Evolutionary conservation across 1,140 invertebrate species (phyloP).

Genomic region (Lepidurus arcticus): DNA sequence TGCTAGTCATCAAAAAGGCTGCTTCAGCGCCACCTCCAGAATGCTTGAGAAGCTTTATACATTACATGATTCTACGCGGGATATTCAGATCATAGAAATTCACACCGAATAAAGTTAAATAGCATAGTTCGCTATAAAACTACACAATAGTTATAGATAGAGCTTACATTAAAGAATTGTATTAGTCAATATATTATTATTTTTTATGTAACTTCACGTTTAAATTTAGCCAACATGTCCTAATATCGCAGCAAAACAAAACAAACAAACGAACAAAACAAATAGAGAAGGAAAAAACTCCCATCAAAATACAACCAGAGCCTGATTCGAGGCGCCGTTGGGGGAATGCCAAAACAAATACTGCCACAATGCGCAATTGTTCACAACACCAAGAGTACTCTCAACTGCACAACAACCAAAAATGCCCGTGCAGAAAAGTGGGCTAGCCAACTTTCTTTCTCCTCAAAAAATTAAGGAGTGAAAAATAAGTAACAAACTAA

Average conservation of each 20-base stretch:
- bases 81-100: too few relatives aligned
- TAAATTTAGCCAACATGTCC: not conserved
- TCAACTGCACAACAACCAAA: not conserved
- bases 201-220: not conserved
- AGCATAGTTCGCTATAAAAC: too few relatives aligned
- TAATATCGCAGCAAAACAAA: not conserved
- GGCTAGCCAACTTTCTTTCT: not conserved
- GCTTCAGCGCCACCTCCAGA: too few relatives aligned
- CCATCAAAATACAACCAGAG: not conserved
- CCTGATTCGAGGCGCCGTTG: not conserved
- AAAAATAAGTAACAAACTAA: not conserved
- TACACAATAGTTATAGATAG: too few relatives aligned
- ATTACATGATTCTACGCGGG: too few relatives aligned
- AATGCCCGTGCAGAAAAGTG: not conserved
- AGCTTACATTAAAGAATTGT: too few relatives aligned
- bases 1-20: too few relatives aligned
- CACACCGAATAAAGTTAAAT: too few relatives aligned
- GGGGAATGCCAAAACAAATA: slow-evolving; percentile 12
- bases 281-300: too few relatives aligned
- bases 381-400: not conserved
- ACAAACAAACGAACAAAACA: not conserved
- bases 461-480: not conserved
- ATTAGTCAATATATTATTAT: not conserved
- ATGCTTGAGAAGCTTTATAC: too few relatives aligned
- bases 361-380: not conserved